Base-by-base conservation (phyloP, 2,113 vertebrate genomes). In the Numenius arquata region DNA sequence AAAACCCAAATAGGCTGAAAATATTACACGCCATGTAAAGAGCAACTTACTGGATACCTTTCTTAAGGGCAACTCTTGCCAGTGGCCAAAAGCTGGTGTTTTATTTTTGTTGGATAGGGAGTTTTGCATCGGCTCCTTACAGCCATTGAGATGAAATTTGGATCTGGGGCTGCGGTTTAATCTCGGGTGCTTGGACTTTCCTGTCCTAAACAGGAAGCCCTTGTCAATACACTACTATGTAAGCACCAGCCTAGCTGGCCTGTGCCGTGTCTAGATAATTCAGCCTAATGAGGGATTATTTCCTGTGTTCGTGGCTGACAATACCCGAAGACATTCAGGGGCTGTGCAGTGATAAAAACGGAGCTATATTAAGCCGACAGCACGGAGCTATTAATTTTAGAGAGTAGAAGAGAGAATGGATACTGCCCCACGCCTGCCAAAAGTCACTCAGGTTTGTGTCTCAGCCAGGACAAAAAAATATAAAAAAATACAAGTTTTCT, bases 251-350 rank as follows among this genome's bases (percentile, higher is more conserved):
- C 88, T 75, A n/a, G n/a, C 89, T 8, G 22, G 85, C 38, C 75
- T 90, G 85, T 79, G 88, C 85, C 47, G 26, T 18, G 74, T 88
- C 81, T n/a, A 91, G 89, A 95, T 89, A 94, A 95, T 66, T 73
- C 78, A 73, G 52, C 50, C 52, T 77, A 66, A 90, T 80, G 82
- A 91, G 50, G 63, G 38, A 91, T 94, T 86, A 36, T 85, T 96
- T 95, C 82, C 93, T 90, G 88, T 74, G 90, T 91, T 95, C 2
- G 8, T n/a, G 78, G 92, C 74, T 89, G 81, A 91, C 72, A 90
- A 94, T 41, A 96, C 68, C 71, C 75, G 12, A 79, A 86, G 85
- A 90, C 75, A 77, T 67, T 81, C 74, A 61, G 34, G 55, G 48
- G 77, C 4, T 45, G 67, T 25, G 36, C 0, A 0, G 18, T 55